Conservation (phyloP, 2,113 vertebrate genomes). For the Rattus rattus region DNA sequence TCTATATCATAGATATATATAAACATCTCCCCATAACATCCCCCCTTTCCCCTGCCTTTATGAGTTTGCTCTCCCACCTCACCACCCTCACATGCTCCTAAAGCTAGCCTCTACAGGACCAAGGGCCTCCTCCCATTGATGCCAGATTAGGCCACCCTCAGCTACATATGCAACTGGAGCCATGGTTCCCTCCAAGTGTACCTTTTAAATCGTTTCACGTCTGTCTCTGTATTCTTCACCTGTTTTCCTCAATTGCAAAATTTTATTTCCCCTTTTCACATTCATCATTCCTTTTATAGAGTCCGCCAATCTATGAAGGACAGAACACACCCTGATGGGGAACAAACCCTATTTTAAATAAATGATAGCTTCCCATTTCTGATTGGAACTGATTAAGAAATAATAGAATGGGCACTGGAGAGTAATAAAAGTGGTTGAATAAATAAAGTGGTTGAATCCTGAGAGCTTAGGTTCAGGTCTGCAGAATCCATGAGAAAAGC, state of each 20-base stretch:
- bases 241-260: background rate
- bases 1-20: too few relatives aligned
- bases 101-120: too few relatives aligned
- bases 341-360: background rate
- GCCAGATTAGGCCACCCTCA: too few relatives aligned
- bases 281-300: constrained; percentile 5
- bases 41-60: too few relatives aligned
- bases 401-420: background rate
- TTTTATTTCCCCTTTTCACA: background rate
- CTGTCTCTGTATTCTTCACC: background rate
- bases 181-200: too few relatives aligned
- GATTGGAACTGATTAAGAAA: background rate
- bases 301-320: background rate
- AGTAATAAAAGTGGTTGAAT: too few relatives aligned
- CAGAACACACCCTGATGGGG: background rate
- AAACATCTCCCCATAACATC: too few relatives aligned
- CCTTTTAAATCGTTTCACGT: background rate
- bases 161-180: too few relatives aligned
- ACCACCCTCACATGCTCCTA: too few relatives aligned
- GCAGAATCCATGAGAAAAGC: background rate
- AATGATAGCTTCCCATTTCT: background rate
- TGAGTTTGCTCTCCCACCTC: too few relatives aligned
- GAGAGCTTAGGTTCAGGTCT: background rate
- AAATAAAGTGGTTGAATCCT: background rate
- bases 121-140: too few relatives aligned